phyloP scores from a whole-genome alignment of 1,140 invertebrate species.

The Aricia agestis region DNA sequence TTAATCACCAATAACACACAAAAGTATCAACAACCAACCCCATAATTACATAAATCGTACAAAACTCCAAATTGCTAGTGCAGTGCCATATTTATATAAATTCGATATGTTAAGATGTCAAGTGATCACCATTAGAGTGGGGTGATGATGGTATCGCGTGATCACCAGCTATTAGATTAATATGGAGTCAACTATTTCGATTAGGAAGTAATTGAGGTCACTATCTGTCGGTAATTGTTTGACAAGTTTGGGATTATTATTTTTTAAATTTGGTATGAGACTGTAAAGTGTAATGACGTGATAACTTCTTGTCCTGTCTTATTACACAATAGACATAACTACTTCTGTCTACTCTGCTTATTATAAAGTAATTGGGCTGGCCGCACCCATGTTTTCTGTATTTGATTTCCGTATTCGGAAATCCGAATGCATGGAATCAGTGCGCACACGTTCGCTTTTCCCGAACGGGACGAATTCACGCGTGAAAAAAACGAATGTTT shows the following conservation, averaged over 20 bases:
- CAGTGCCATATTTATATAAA: not conserved
- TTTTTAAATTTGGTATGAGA: not conserved
- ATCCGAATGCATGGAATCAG: too few relatives aligned
- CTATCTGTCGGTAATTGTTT: not conserved
- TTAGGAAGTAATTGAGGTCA: slow-evolving; percentile 14
- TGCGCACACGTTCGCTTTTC: too few relatives aligned
- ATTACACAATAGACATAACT: too few relatives aligned
- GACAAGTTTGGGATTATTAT: not conserved
- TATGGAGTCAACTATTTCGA: slow-evolving; percentile 11
- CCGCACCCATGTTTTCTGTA: too few relatives aligned
- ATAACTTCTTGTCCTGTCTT: too few relatives aligned
- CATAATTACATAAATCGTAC: not conserved
- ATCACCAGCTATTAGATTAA: not conserved
- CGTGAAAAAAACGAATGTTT: too few relatives aligned
- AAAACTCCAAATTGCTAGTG: not conserved
- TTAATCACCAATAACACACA: not conserved
- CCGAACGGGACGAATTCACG: too few relatives aligned
- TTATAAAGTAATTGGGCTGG: too few relatives aligned
- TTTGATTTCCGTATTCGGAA: too few relatives aligned
- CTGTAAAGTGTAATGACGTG: too few relatives aligned
- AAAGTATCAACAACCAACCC: too few relatives aligned
- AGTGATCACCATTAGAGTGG: not conserved
- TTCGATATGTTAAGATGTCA: not conserved
- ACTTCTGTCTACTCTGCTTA: too few relatives aligned
- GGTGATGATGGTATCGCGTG: slow-evolving; percentile 11